Base-by-base conservation (phyloP, 2,888 invertebrate species). In the Drosophila bunnanda region DNA sequence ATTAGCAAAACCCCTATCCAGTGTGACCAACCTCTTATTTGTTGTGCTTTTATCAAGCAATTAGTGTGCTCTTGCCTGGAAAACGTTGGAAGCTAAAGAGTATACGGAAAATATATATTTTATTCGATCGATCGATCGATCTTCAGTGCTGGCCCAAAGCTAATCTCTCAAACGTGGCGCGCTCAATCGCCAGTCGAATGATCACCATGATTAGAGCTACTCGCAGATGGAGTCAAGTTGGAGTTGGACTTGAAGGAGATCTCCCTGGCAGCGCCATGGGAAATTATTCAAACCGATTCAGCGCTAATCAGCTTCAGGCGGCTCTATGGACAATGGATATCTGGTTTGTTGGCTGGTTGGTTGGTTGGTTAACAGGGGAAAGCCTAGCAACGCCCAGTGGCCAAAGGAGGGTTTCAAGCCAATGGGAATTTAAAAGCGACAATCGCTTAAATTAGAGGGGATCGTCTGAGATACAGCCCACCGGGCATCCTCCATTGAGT, bases 161-260 rank as follows among this genome's bases (percentile, higher is more conserved):
- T 68, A 77, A 80, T 60, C 77, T 56, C 52, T 36, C 41, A 57
- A 57, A 48, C 61, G 58, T 57, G 58, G 65, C 55, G 57, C 53
- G 66, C 53, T 65, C 44, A 66, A 60, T 60, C 52, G 36, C 48
- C 10, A 22, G 69, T 56, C 43, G 15, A 28, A 52, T 69, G 67
- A 84, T 80, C 61, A 80, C 73, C 66, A 57, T 83, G 74, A 81
- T 81, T 75, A 62, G 30, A 66, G 48, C 50, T 4, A 60, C 55
- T 48, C 58, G 48, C 43, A 55, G 36, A 39, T 43, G 32, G 32
- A 52, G 22, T 34, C 50, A 22, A 53, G 39, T 53, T 17, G 41
- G 28, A 54, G 39, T 53, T n/a, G 41, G 28, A 54, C 74, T 78
- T 78, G 56, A n/a, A 52, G 50, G 44, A 57, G 62, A 77, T 78